Evolutionary conservation across 2,797 vertebrate genomes (phyloP).

Genomic region (Phrynocephalus vlangalii): DNA sequence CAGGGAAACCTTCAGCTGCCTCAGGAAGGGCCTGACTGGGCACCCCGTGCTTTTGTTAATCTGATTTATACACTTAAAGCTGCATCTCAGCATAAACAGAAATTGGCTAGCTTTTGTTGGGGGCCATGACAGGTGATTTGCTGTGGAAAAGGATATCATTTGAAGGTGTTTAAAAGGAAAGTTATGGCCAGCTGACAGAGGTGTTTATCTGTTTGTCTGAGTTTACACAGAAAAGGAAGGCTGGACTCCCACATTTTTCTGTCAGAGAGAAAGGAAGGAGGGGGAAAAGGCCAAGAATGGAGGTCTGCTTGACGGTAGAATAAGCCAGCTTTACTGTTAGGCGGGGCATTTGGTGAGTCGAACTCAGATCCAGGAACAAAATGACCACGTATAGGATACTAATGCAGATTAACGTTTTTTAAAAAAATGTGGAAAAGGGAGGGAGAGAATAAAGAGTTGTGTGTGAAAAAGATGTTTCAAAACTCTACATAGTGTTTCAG

Average conservation of each 20-base stretch:
- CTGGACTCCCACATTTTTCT: not conserved
- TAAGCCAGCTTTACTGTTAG: too few species aligned
- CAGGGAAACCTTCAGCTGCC: conserved; percentile 49
- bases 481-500: too few species aligned
- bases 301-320: too few species aligned
- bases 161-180: conserved; percentile 49
- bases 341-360: too few species aligned
- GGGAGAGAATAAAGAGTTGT: too few species aligned
- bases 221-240: conserved; percentile 24
- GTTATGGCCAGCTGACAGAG: conserved; percentile 64
- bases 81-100: conserved; percentile 37
- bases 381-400: too few species aligned
- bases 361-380: too few species aligned
- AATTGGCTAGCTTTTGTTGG: conserved; percentile 46
- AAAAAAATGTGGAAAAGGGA: too few species aligned
- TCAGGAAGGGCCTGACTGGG: conserved; percentile 60
- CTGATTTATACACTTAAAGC: conserved; percentile 68
- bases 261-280: not conserved
- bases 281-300: too few species aligned
- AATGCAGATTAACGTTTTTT: too few species aligned
- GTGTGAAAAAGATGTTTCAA: too few species aligned
- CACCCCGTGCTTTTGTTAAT: conserved; percentile 64
- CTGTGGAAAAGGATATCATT: conserved; percentile 46
- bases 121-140: conserved; percentile 56
- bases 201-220: not conserved